These are phyloP conservation scores for Pygocentrus nattereri DNA, from an alignment of 2,797 vertebrate species.

Conservation along the genomic window DNA sequence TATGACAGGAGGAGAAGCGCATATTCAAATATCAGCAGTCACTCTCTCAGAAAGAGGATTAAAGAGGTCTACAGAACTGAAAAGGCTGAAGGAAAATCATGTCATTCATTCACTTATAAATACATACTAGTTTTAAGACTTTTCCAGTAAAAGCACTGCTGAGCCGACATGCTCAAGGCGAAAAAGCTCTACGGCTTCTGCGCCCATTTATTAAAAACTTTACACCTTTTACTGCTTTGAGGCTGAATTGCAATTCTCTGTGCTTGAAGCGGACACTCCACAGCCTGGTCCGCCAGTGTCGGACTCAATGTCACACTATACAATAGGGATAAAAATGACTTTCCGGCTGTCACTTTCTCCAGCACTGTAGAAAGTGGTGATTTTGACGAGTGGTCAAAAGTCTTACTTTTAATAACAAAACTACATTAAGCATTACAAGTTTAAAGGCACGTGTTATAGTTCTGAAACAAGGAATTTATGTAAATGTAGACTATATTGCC, in stretches of 20 bases:
- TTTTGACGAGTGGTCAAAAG: not conserved
- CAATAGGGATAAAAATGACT: not conserved
- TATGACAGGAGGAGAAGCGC: not conserved
- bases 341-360: not conserved
- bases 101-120: constrained; percentile 6
- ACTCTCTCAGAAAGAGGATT: not conserved
- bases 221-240: not conserved
- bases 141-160: constrained; percentile 7
- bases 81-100: not conserved
- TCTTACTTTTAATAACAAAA: too few relatives aligned
- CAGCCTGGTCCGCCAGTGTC: not conserved
- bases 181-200: not conserved
- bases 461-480: too few relatives aligned
- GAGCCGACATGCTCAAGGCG: not conserved
- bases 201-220: not conserved
- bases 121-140: not conserved
- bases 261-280: not conserved
- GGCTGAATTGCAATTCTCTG: not conserved
- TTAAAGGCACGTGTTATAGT: too few relatives aligned
- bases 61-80: not conserved
- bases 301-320: not conserved
- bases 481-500: too few relatives aligned
- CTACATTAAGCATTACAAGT: not conserved
- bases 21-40: constrained; percentile 11
- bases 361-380: too few relatives aligned